phyloP scores from a whole-genome alignment of 2,797 vertebrate genomes.

The Megaceryle alcyon region DNA sequence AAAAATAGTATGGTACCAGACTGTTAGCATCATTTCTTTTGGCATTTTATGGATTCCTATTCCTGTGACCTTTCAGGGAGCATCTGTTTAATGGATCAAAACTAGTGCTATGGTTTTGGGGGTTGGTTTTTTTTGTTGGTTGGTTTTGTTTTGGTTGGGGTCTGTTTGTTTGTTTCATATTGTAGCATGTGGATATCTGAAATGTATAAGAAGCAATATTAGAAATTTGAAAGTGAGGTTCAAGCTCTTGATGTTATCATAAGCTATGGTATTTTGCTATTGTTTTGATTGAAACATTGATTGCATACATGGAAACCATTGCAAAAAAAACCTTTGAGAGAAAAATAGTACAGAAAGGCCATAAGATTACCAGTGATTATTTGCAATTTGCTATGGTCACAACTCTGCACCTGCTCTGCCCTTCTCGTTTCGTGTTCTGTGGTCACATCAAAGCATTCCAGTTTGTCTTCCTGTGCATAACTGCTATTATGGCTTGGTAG shows the following conservation, averaged over 20 bases:
- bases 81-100: neutral
- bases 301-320: constrained; percentile 48
- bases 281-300: constrained; percentile 53
- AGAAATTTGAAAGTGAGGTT: neutral
- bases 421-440: constrained; percentile 78
- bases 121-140: too few relatives aligned
- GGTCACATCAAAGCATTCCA: constrained; percentile 85
- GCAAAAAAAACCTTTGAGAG: constrained; percentile 50
- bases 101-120: neutral
- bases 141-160: too few relatives aligned
- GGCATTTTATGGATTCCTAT: neutral
- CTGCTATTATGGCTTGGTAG: neutral
- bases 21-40: neutral
- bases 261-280: constrained; percentile 33
- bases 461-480: neutral
- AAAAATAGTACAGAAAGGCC: constrained; percentile 63
- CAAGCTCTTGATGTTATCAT: neutral
- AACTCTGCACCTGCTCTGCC: constrained; percentile 82
- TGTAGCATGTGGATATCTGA: neutral
- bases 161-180: too few relatives aligned
- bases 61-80: neutral
- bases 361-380: constrained; percentile 80
- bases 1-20: neutral
- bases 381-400: constrained; percentile 84
- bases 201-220: neutral